Conservation (phyloP, 1,140 invertebrate genomes). For the Bilobella aurantiaca region DNA sequence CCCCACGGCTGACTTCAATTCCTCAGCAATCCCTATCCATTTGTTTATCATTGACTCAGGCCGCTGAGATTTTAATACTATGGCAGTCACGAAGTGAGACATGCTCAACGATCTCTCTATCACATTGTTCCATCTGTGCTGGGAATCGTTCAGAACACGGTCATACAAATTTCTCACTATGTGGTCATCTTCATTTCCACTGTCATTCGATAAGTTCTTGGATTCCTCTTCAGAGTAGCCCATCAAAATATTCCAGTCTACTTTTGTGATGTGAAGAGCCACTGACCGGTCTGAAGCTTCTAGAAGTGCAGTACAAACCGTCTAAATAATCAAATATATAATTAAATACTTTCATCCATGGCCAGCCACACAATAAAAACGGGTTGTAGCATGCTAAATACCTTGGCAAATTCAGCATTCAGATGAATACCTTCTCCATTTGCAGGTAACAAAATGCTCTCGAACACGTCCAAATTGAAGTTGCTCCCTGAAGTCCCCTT, state of each 20-base stretch:
- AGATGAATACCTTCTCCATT: background rate
- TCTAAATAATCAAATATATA: too few species aligned
- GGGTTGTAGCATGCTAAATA: too few species aligned
- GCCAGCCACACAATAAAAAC: too few species aligned
- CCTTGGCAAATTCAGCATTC: conserved; percentile 9
- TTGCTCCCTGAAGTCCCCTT: conserved; percentile 8
- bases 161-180: too few species aligned
- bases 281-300: conserved; percentile 17
- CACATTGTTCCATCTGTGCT: conserved; percentile 24
- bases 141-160: conserved; percentile 15
- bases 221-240: background rate
- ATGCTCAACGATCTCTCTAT: conserved; percentile 27
- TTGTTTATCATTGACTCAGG: conserved; percentile 74
- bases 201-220: background rate
- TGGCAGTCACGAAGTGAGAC: conserved; percentile 57
- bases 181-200: too few species aligned
- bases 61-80: conserved; percentile 68
- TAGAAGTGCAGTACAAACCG: conserved; percentile 13
- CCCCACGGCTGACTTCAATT: conserved; percentile 77
- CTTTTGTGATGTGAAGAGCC: conserved; percentile 24
- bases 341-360: too few species aligned
- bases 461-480: conserved; percentile 21
- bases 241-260: conserved; percentile 25
- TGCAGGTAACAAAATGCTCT: conserved; percentile 25
- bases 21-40: conserved; percentile 85